Base-by-base conservation (phyloP, 2,113 vertebrate species). In the Cairina moschata region DNA sequence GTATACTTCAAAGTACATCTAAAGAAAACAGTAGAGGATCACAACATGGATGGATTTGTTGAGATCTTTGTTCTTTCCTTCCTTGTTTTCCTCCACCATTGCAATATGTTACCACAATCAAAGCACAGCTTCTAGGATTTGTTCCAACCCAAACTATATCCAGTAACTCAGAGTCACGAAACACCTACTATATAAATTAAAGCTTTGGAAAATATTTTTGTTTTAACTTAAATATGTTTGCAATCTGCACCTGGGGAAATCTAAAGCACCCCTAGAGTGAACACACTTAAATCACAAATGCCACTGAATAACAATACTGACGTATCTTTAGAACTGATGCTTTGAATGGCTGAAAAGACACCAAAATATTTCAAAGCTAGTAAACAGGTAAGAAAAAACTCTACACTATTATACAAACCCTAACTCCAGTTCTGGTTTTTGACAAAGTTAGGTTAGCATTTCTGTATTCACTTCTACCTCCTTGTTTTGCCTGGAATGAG, bases 121-220 rank as follows among this genome's bases (percentile, higher is more conserved):
- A 88, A 88, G 83, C 7, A 67, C 4, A 17, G 29, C 38, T 90
- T 76, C 72, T 63, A 88, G 88, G 88, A 55, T 87, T 83, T 79
- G 29, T 18, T 95, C 86, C 91, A 95, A 75, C 8, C 17, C 66
- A 94, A 95, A 87, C 74, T 69, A 44, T 71, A 83, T 36, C 62
- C 89, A 58, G 56, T 79, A 91, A 95, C 52, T 87, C 81, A 68
- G 40, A 74, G 66, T 34, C 44, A 92, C 46, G 60, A 79, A 90
- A 67, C 69, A 89, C 44, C 58, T 73, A 66, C 71, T 79, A 66
- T 74, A 79, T 36, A 74, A 92, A 59, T 36, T 72, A 85, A 12
- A 85, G 78, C 55, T 88, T 55, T 80, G 84, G 63, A 88, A 95
- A 95, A 92, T 91, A 71, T 90, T 95, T 92, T 13, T 31, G 40